These are phyloP conservation scores for Sylvia atricapilla DNA, from an alignment of 2,113 vertebrate species.

Conservation along the genomic window DNA sequence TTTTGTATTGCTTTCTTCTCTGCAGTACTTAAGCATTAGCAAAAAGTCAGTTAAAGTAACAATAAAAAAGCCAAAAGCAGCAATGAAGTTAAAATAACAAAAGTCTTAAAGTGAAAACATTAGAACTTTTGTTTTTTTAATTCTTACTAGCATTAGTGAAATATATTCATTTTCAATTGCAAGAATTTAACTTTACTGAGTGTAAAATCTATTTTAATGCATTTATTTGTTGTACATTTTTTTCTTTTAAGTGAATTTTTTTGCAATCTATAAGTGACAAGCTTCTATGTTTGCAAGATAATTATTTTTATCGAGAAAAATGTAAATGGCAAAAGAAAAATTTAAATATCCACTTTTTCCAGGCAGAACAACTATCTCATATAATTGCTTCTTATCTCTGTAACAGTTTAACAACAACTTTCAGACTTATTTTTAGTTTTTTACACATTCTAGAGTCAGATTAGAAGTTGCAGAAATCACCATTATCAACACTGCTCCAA, in stretches of 20 bases:
- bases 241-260: background rate
- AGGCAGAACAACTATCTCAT: background rate
- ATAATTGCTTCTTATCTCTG: background rate
- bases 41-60: background rate
- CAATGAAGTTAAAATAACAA: background rate
- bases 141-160: background rate
- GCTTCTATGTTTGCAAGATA: background rate
- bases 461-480: background rate
- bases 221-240: background rate
- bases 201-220: background rate
- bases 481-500: background rate
- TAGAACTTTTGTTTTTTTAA: background rate
- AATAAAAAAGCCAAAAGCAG: background rate
- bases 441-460: background rate
- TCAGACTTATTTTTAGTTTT: background rate
- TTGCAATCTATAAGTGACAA: background rate
- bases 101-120: background rate
- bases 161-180: background rate
- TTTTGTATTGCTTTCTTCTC: background rate
- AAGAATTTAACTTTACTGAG: background rate
- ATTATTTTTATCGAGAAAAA: conserved; percentile 41
- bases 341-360: background rate
- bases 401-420: conserved; percentile 20
- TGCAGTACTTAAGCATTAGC: background rate
- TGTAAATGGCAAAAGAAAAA: background rate